phyloP scores from a whole-genome alignment of 2,113 vertebrate species.

The Rhabdomys dilectus region DNA sequence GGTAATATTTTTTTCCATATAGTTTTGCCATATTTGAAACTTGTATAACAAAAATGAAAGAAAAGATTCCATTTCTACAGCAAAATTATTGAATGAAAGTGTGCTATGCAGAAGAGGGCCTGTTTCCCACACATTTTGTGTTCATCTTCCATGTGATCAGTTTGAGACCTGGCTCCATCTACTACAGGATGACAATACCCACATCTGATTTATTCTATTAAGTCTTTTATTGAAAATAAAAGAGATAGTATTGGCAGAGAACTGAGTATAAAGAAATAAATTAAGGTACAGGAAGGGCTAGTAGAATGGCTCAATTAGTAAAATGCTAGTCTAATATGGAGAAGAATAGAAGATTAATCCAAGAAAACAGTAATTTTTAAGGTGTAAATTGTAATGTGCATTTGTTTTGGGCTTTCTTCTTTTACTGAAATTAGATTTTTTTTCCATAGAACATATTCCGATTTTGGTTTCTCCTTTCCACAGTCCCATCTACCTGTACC shows the following conservation, averaged over 20 bases:
- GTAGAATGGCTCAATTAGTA: background rate
- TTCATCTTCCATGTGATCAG: too few relatives aligned
- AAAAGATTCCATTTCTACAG: background rate
- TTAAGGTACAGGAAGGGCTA: background rate
- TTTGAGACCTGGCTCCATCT: background rate
- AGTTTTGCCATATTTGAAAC: background rate
- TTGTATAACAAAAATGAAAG: background rate
- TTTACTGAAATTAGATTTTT: background rate
- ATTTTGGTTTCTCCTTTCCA: background rate
- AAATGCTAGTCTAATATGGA: background rate
- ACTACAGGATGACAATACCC: background rate
- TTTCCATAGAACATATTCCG: background rate
- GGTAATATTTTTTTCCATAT: background rate
- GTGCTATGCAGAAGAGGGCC: too few relatives aligned
- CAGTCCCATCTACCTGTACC: background rate
- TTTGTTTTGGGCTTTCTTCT: background rate
- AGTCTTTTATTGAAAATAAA: background rate
- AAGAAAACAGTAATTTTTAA: background rate
- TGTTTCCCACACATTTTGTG: too few relatives aligned
- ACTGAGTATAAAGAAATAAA: constrained; percentile 23
- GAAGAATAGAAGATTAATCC: background rate
- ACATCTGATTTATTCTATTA: background rate
- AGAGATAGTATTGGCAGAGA: background rate
- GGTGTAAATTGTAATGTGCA: background rate
- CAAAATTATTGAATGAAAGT: background rate